Base-by-base conservation (phyloP, 2,797 vertebrate genomes). In the Cephalopachus bancanus region DNA sequence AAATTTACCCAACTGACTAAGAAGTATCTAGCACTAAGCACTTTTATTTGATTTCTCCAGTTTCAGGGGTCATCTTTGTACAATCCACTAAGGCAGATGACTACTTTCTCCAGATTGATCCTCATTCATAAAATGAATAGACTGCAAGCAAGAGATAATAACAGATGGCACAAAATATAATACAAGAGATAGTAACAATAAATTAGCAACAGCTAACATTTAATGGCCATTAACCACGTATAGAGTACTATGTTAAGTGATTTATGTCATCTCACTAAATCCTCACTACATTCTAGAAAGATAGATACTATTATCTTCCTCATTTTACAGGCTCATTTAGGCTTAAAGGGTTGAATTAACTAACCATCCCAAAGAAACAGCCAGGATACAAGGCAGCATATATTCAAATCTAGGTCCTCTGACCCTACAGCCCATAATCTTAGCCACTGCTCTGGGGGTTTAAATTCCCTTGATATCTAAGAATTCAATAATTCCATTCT, bases 391-490 rank as follows among this genome's bases (percentile, higher is more conserved):
- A 3, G 5, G 2, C 37, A 94, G 8, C 20, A 65, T 7, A 93
- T 49, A 97, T 87, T 83, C 24, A 22, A 92, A 96, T 69, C 33
- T 22, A 91, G 44, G 64, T 28, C 4, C 44, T 49, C 69, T 62
- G 69, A 57, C 67, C 71, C 26, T 33, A n/a, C 94, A 49, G 30
- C 16, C 86, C 69, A 30, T 37, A 83, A 12, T 71, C 60, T 84
- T 62, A 69, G 62, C 19, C 7, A 74, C 4, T 59, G n/a, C 5
- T 59, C 24, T 14, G 89, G 4, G 28, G 28, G 20, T 62, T 84
- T 57, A 91, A 60, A 10, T 30, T 91, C 89, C 67, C 79, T 96
- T 88, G 53, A 49, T n/a, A 76, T 67, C 67, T 87, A 89, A 85
- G 57, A 81, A 69, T 64, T 93, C 24, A 57, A 22, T 53, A 24